Percentiles rank a stretch among this genome's conserved stretches.
Evolutionary conservation across 2,888 invertebrate species (phyloP).

Genomic region (Drosophila mercatorum): DNA sequence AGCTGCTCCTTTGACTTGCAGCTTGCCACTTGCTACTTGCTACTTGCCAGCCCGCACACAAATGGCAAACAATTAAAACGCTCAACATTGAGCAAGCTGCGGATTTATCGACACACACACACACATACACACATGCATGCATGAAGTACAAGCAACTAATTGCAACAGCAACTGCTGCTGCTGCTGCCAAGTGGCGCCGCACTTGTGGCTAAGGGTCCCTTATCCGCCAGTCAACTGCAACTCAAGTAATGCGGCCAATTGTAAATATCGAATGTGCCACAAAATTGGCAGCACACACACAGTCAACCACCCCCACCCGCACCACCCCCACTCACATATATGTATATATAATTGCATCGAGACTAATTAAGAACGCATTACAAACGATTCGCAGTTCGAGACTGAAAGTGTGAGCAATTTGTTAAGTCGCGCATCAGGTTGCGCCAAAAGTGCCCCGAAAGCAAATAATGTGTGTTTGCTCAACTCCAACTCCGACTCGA

Average conservation of each 20-base stretch:
- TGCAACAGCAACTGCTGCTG: conserved; percentile 43
- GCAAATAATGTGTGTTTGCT: conserved; percentile 3
- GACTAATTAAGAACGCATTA: conserved; percentile 76
- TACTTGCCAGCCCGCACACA: conserved; percentile 19
- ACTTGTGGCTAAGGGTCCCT: conserved; percentile 39
- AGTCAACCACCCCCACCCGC: background rate
- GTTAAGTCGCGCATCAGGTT: conserved; percentile 26
- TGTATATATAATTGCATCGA: conserved; percentile 14
- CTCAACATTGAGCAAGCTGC: conserved; percentile 50
- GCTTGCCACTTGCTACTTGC: conserved; percentile 11
- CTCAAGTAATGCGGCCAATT: conserved; percentile 73
- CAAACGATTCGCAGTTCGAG: conserved; percentile 54
- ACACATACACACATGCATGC: conserved; percentile 17
- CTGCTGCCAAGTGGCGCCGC: conserved; percentile 57
- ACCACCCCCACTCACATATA: conserved; percentile 1
- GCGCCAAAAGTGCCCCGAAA: background rate
- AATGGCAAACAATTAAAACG: conserved; percentile 72
- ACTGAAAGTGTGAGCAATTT: conserved; percentile 42
- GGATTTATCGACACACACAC: conserved; percentile 40
- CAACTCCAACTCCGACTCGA: background rate
- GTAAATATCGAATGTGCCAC: conserved; percentile 73
- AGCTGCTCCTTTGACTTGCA: conserved; percentile 71
- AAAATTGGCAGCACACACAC: conserved; percentile 17
- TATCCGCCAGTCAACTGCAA: conserved; percentile 37
- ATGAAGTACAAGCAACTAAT: conserved; percentile 40